Conservation (phyloP, 2,113 vertebrate species). For the Sinocyclocheilus maitianheensis region DNA sequence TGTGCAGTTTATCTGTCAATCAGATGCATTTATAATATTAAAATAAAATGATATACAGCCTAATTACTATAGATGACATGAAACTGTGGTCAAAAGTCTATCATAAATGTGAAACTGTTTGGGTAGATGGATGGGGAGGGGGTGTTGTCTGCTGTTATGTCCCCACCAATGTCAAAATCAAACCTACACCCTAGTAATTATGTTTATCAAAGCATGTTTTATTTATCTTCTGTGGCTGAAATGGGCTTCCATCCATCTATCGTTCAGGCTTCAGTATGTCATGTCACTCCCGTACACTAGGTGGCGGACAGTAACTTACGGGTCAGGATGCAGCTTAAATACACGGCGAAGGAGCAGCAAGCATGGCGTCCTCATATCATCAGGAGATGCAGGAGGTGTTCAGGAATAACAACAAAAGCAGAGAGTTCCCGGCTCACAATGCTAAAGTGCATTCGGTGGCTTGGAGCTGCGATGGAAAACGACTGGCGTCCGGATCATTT, state of each 20-base stretch:
- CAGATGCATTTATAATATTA: no score
- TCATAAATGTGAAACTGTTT: no score
- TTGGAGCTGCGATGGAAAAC: slow-evolving; percentile 93
- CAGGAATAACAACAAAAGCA: slow-evolving; percentile 89
- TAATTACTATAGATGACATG: no score
- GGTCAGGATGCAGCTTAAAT: not conserved
- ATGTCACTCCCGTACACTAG: slow-evolving; percentile 29
- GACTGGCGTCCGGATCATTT: slow-evolving; percentile 92
- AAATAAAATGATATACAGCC: no score
- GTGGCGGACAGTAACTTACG: not conserved
- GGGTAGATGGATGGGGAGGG: no score
- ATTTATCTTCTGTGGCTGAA: not conserved
- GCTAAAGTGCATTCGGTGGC: slow-evolving; percentile 97
- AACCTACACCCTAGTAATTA: not conserved
- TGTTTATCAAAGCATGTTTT: not conserved
- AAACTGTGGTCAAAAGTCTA: no score
- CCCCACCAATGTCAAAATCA: no score
- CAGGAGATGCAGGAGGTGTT: slow-evolving; percentile 91
- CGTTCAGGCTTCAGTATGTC: not conserved
- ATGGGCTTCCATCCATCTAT: not conserved
- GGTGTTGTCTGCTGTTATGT: no score
- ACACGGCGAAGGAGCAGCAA: not conserved
- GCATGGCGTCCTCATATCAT: slow-evolving; percentile 85
- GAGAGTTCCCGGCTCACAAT: slow-evolving; percentile 92
- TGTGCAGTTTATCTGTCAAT: no score